Evolutionary conservation across 1,140 invertebrate species (phyloP).

Genomic region (Yoshiicerus persimilis): DNA sequence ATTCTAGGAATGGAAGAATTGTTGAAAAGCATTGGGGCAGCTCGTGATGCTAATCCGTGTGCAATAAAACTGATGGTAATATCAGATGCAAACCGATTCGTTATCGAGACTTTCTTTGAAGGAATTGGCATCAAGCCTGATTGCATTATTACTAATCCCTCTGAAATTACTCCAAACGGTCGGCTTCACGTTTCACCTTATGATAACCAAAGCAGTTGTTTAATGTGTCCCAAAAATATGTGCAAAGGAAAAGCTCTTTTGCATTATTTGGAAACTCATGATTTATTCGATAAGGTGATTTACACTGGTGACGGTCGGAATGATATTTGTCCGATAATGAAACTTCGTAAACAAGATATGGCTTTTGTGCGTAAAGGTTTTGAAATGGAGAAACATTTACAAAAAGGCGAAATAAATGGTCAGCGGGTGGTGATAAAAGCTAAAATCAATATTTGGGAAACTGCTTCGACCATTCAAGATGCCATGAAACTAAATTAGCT

Average conservation of each 20-base stretch:
- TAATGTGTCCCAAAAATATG: slow-evolving; percentile 41
- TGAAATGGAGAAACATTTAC: slow-evolving; percentile 35
- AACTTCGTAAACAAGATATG: slow-evolving; percentile 30
- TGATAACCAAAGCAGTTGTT: slow-evolving; percentile 36
- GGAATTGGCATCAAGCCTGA: slow-evolving; percentile 25
- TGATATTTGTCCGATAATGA: slow-evolving; percentile 42
- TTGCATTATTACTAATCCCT: slow-evolving; percentile 38
- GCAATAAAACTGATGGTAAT: slow-evolving; percentile 31
- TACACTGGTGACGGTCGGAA: slow-evolving; percentile 47
- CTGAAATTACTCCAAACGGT: neutral
- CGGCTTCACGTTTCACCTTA: slow-evolving; percentile 34
- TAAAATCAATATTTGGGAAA: slow-evolving; percentile 32
- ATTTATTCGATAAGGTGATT: slow-evolving; percentile 38
- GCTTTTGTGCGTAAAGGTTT: slow-evolving; percentile 41
- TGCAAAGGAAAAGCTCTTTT: slow-evolving; percentile 43
- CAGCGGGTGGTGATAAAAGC: slow-evolving; percentile 27
- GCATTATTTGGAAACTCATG: slow-evolving; percentile 35
- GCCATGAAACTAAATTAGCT: neutral
- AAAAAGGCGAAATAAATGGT: slow-evolving; percentile 9
- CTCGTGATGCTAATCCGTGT: neutral
- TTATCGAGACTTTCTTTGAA: slow-evolving; percentile 36
- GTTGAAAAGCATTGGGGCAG: slow-evolving; percentile 26
- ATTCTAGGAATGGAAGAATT: slow-evolving; percentile 39
- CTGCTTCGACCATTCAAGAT: slow-evolving; percentile 30
- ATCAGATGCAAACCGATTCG: slow-evolving; percentile 45